phyloP scores from a whole-genome alignment of 1,140 invertebrate genomes.

The Ceratoteleas bidentatus region DNA sequence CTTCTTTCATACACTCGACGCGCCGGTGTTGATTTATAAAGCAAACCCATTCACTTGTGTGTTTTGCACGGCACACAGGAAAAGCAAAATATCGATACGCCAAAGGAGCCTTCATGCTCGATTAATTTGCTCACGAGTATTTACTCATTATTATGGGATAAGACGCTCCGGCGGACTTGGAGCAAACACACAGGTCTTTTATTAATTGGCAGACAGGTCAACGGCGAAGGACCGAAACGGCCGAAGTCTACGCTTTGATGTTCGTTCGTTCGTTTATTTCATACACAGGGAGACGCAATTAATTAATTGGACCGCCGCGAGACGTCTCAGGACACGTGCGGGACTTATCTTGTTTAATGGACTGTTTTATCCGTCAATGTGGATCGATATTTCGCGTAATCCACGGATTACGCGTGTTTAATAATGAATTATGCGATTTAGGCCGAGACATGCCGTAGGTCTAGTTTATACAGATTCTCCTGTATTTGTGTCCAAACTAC shows the following conservation, averaged over 20 bases:
- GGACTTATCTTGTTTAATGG: slow-evolving; percentile 38
- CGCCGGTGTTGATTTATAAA: slow-evolving; percentile 32
- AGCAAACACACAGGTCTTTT: slow-evolving; percentile 73
- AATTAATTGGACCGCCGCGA: slow-evolving; percentile 73
- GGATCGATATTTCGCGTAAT: slow-evolving; percentile 41
- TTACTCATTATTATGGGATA: slow-evolving; percentile 77
- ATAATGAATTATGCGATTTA: slow-evolving; percentile 2
- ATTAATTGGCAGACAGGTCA: slow-evolving; percentile 77
- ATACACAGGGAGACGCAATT: slow-evolving; percentile 72
- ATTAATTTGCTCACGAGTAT: slow-evolving; percentile 67
- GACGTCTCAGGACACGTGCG: slow-evolving; percentile 40
- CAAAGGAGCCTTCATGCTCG: slow-evolving; percentile 53
- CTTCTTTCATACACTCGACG: slow-evolving; percentile 27
- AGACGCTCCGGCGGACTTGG: slow-evolving; percentile 67
- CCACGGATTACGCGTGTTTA: slow-evolving; percentile 18
- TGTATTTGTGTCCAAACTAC: no score
- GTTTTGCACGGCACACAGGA: slow-evolving; percentile 36
- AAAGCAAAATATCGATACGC: slow-evolving; percentile 57
- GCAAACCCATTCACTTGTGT: slow-evolving; percentile 25
- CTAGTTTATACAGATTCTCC: neutral
- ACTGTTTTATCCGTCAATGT: slow-evolving; percentile 8
- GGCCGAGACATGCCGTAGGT: neutral
- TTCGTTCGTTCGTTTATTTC: slow-evolving; percentile 74
- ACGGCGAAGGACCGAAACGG: slow-evolving; percentile 67
- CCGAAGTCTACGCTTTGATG: slow-evolving; percentile 72